Evolutionary conservation across 2,113 vertebrate genomes (phyloP), one percentile per base, ranked within the genome.

Genomic region (Carlito syrichta): DNA sequence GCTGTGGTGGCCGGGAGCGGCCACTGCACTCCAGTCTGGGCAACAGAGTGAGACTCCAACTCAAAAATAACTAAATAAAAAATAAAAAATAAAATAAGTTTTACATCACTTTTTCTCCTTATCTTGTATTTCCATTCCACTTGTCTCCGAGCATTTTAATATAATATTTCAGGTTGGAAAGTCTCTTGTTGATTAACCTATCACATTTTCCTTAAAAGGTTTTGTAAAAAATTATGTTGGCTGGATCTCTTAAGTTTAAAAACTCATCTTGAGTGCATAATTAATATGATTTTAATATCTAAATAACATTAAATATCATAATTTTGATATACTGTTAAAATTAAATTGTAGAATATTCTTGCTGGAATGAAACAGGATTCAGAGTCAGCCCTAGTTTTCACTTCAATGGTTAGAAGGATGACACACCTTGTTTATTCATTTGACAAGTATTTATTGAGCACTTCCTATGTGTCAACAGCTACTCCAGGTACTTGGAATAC

Each of bases 91-190:
- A n/a, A 88, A 94, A 52, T 35, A 93, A 94, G 86, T 94, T 94
- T 93, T 91, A 94, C 13, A 74, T 89, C 82, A 83, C 50, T 71
- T 87, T 87, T 76, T 79, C 25, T 60, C 45, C 68, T 79, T 69
- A 93, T 69, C 35, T 95, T 95, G 11, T 76, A 79, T 96, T 96
- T 95, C 86, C 50, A 90, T 90, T 95, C 81, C 35, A 93, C 32
- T 71, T 76, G n/a, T n/a, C 56, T 27, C 35, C 90, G 17, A 84
- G 79, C 10, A 76, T 93, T 96, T 97, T 89, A 93, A 83, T 86
- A 52, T 86, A 50, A 50, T 78, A 86, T 93, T 87, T 97, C 89
- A 96, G 50, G 38, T 43, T 94, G 7, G 17, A 77, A 78, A 89
- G 50, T 71, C 54, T 93, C 95, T 87, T 93, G 89, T 96, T 91